Evolutionary conservation across 2,888 invertebrate species (phyloP).

Genomic region (Lasioglossum marginatum): DNA sequence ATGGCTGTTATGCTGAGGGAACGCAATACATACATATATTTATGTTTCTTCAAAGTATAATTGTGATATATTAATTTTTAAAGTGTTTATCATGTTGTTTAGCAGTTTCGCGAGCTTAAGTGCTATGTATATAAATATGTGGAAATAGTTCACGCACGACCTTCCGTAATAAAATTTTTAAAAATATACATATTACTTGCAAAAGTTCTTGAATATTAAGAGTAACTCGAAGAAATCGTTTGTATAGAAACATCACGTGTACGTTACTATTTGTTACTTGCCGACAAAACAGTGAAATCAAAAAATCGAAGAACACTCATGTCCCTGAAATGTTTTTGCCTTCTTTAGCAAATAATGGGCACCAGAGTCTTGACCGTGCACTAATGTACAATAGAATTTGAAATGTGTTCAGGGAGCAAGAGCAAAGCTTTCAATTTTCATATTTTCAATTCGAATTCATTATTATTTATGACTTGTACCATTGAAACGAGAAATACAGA

Average conservation of each 20-base stretch:
- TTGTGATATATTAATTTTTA: constrained; percentile 27
- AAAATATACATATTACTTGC: constrained; percentile 13
- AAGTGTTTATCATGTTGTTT: constrained; percentile 18
- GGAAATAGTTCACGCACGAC: background rate
- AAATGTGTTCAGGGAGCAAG: constrained; percentile 33
- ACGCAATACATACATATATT: constrained; percentile 16
- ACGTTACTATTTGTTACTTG: background rate
- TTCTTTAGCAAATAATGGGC: constrained; percentile 36
- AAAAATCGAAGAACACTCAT: constrained; percentile 34
- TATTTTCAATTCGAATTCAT: constrained; percentile 6
- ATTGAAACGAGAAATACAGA: background rate
- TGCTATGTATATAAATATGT: constrained; percentile 2
- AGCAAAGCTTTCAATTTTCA: constrained; percentile 2
- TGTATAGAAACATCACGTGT: background rate
- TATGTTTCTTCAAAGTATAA: constrained; percentile 21
- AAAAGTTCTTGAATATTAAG: background rate
- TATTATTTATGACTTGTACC: background rate
- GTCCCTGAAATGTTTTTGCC: constrained; percentile 43
- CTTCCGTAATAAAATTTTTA: constrained; percentile 12
- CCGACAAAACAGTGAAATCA: constrained; percentile 13
- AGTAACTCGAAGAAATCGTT: background rate
- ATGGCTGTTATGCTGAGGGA: background rate
- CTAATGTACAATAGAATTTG: constrained; percentile 25
- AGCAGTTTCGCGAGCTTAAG: background rate
- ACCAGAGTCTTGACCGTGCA: constrained; percentile 23